phyloP scores from a whole-genome alignment of 2,797 vertebrate species.

The Periparus ater region DNA sequence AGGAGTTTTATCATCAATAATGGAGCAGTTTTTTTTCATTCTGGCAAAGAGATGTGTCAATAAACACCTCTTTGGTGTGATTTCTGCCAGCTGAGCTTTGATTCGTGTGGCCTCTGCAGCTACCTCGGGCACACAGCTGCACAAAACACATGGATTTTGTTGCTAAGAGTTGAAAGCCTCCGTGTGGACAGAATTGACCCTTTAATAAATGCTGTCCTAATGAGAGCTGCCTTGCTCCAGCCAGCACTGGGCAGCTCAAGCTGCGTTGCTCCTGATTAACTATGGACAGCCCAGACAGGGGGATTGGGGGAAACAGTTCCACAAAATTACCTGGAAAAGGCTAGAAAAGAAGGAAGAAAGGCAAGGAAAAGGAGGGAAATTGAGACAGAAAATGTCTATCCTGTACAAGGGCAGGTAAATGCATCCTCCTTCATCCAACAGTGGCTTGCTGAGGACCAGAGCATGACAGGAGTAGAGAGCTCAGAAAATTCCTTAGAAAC shows the following conservation, averaged over 20 bases:
- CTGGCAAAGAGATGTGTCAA: not conserved
- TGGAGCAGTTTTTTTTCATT: not conserved
- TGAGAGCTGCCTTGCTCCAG: not conserved
- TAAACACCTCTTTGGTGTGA: slow-evolving; percentile 18
- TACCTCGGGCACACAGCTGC: not conserved
- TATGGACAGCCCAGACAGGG: not conserved
- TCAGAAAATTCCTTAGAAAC: not conserved
- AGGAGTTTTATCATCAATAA: not conserved
- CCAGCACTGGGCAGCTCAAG: not conserved
- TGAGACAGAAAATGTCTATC: not conserved
- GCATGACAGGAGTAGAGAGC: not conserved
- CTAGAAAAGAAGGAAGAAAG: not conserved
- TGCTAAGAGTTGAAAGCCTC: not conserved
- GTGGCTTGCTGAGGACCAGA: not conserved
- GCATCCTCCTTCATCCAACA: not conserved
- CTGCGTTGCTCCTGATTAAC: not conserved
- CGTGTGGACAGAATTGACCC: not conserved
- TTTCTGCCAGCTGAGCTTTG: slow-evolving; percentile 44
- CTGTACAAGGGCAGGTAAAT: not conserved
- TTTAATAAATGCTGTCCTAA: not conserved
- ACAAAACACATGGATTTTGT: slow-evolving; percentile 19
- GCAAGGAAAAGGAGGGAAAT: not conserved
- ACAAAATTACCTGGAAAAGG: not conserved
- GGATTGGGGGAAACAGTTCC: not conserved
- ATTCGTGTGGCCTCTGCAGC: not conserved